These are phyloP conservation scores for Bucorvus abyssinicus DNA, from an alignment of 2,797 vertebrate species.

Conservation along the genomic window DNA sequence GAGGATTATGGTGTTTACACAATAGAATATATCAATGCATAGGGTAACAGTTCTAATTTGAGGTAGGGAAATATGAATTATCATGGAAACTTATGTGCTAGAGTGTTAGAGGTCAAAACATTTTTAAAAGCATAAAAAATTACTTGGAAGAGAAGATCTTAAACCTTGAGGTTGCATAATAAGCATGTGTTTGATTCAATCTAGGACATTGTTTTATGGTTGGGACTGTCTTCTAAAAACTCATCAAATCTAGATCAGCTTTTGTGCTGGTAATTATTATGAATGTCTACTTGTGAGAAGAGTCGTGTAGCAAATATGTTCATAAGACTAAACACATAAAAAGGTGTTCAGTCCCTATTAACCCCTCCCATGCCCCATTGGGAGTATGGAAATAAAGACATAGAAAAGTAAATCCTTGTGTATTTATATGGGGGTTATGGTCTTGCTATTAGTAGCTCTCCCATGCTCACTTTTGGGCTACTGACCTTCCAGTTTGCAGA, in stretches of 20 bases:
- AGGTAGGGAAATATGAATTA: neutral
- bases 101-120: fast-evolving
- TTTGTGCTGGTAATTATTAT: neutral
- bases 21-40: neutral
- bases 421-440: neutral
- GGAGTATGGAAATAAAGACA: neutral
- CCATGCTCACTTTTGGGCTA: neutral
- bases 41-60: neutral
- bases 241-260: neutral
- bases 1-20: neutral
- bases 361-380: neutral
- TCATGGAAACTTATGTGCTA: neutral
- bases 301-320: neutral
- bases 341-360: neutral
- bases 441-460: neutral
- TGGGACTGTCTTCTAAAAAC: neutral
- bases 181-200: neutral
- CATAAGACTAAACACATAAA: neutral
- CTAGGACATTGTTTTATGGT: neutral
- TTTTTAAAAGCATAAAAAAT: neutral
- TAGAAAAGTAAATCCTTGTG: neutral
- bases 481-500: neutral
- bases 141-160: neutral
- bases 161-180: neutral
- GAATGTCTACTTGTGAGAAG: neutral